A percentile compares a stretch with the other conserved stretches of the same genome.
phyloP scores from a whole-genome alignment of 2,888 invertebrate species.

The Melanophora roralis region DNA sequence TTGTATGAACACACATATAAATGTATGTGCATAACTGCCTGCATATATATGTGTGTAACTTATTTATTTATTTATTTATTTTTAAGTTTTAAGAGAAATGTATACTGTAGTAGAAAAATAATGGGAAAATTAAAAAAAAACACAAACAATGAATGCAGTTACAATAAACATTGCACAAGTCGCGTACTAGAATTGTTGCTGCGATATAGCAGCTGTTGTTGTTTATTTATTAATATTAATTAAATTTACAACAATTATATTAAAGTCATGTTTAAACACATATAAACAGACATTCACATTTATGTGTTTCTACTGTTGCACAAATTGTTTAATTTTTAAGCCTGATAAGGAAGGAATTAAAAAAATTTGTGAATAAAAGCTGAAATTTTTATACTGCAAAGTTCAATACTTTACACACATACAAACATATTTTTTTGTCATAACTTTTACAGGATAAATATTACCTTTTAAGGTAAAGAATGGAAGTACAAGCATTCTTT shows the following conservation, averaged over 20 bases:
- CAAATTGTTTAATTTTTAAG: conserved; percentile 17
- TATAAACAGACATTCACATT: neutral
- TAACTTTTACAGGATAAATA: too few relatives aligned
- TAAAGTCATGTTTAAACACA: conserved; percentile 34
- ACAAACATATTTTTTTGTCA: too few relatives aligned
- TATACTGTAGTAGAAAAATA: neutral
- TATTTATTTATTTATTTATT: conserved; percentile 12
- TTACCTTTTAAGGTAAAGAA: too few relatives aligned
- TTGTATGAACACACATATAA: neutral
- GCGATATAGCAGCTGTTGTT: conserved; percentile 37
- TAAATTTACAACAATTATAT: conserved; percentile 60
- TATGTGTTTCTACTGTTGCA: neutral
- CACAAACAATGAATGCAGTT: conserved; percentile 31
- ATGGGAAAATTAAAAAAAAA: neutral
- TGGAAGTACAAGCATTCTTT: too few relatives aligned
- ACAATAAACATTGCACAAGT: neutral
- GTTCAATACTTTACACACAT: too few relatives aligned
- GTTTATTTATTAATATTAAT: conserved; percentile 62
- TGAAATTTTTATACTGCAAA: neutral
- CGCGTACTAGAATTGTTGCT: conserved; percentile 10
- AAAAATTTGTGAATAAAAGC: neutral
- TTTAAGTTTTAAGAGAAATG: neutral
- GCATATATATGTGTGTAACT: conserved; percentile 10
- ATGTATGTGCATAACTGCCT: neutral
- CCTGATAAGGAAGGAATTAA: neutral